These are phyloP conservation scores for Heliocidaris tuberculata DNA, from an alignment of 35 echinoderm and acorn worm genomes.

Conservation along the genomic window DNA sequence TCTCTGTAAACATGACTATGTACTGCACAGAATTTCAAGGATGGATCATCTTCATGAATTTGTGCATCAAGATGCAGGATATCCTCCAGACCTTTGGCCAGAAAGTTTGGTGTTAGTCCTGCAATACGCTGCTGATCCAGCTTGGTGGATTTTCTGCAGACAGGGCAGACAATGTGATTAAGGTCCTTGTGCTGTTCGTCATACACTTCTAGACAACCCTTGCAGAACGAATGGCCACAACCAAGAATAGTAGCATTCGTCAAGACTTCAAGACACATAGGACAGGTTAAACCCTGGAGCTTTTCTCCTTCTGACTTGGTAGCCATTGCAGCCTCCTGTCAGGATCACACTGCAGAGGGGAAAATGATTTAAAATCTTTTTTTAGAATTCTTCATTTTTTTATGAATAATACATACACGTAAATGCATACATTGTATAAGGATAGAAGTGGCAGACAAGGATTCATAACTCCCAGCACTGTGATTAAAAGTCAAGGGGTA, in stretches of 20 bases:
- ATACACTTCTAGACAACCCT: neutral
- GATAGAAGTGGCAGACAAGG: too few relatives aligned
- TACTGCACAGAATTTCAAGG: neutral
- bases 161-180: conserved; percentile 5
- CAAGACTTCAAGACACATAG: conserved; percentile 11
- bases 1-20: neutral
- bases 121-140: neutral
- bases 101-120: neutral
- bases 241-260: neutral
- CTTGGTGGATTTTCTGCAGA: neutral
- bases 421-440: too few relatives aligned
- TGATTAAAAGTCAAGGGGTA: too few relatives aligned
- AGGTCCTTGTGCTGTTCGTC: neutral
- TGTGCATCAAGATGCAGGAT: neutral
- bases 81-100: neutral
- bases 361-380: neutral
- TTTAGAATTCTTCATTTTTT: too few relatives aligned
- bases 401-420: too few relatives aligned
- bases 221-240: conserved; percentile 19
- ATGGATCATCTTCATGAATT: neutral
- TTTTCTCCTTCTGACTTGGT: neutral
- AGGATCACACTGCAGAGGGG: neutral
- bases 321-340: neutral
- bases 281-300: neutral
- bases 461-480: too few relatives aligned